Evolutionary conservation across 2,888 invertebrate species (phyloP).

Genomic region (Schizotus pectinicornis): DNA sequence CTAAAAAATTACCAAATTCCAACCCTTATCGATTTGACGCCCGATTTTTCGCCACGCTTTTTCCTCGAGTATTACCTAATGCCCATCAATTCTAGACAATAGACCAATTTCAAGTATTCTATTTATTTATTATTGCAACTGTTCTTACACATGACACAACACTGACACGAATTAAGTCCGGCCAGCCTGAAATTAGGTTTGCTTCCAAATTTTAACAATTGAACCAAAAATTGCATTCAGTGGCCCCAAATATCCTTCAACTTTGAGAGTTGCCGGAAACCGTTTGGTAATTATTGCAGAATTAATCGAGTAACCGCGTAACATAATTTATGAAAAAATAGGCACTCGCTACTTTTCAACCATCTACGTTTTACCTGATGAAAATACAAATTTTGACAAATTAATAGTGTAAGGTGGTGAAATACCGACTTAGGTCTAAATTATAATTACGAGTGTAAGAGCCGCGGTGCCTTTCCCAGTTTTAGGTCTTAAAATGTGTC

Average conservation of each 20-base stretch:
- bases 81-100: conserved; percentile 25
- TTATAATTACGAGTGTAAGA: conserved; percentile 26
- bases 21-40: too few species aligned
- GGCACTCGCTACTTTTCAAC: too few species aligned
- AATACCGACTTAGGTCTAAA: conserved; percentile 15
- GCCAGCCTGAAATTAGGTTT: conserved; percentile 10
- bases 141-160: conserved; percentile 22
- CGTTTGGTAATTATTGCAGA: too few species aligned
- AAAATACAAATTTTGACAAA: not conserved
- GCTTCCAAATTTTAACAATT: not conserved
- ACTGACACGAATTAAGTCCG: conserved; percentile 26
- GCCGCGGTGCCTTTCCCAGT: conserved; percentile 20
- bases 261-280: too few species aligned
- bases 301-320: too few species aligned
- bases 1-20: not conserved
- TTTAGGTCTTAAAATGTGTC: conserved; percentile 25
- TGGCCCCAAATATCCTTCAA: too few species aligned
- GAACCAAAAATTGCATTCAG: too few species aligned
- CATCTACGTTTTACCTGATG: too few species aligned
- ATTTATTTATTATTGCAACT: conserved; percentile 24
- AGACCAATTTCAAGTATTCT: conserved; percentile 20
- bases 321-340: too few species aligned
- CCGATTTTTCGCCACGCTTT: not conserved
- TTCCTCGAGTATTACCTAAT: not conserved
- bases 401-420: conserved; percentile 3